Base-by-base conservation (phyloP, 2,797 vertebrate species). In the Cryptoprocta ferox region DNA sequence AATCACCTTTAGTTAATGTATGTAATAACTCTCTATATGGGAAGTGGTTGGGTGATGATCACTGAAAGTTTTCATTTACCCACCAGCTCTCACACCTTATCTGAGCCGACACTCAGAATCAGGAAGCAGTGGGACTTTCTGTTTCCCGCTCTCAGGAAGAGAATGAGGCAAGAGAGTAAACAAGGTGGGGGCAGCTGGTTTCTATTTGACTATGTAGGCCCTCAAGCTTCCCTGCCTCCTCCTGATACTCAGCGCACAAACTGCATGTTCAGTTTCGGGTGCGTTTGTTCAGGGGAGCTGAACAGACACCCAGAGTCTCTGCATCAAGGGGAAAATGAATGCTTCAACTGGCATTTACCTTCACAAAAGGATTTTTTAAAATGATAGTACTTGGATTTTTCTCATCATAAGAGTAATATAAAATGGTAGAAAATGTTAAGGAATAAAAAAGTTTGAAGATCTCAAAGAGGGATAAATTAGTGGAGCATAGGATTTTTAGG, bases 151-250 rank as follows among this genome's bases (percentile, higher is more conserved):
- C 81, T 94, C 70, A 42, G 97, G 71, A 79, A 39, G 65, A 86
- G 68, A 95, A 26, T 73, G 95, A 97, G 93, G 75, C 42, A 26
- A 85, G 50, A 97, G 91, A 89, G 82, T 88, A 98, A 98, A 98
- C 85, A 97, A 88, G 68, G 95, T 35, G 78, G 94, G 92, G 97
- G 95, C 79, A 61, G 35, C 91, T 86, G 63, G 98, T 98, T 98
- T 98, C 98, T 97, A 87, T 97, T 98, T 98, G 95, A 83, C 16
- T 96, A 96, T 59, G 45, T 15, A 48, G 75, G 50, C 59, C 78
- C 70, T 56, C 37, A 66, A 48, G 93, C 56, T 50, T 75, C 91
- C 70, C 91, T 73, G 92, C 66, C 50, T 65, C 26, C 92, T 82
- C 84, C 56, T 35, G 37, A 6, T 59, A 59, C 61, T 75, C 70